Conservation (phyloP, 2,113 vertebrate species). For the Peromyscus californicus region DNA sequence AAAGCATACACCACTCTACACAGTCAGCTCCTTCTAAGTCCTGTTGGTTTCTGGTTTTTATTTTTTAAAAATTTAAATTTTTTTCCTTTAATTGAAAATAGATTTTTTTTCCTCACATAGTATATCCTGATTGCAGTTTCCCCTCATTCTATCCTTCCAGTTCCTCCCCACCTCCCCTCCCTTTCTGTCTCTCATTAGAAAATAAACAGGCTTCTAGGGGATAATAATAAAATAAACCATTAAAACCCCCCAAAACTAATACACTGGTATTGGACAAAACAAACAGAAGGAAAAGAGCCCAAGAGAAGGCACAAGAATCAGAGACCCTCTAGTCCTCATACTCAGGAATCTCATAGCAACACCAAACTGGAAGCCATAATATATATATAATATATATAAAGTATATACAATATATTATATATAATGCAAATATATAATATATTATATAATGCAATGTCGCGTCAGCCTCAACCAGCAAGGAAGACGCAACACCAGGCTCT, state of each 20-base stretch:
- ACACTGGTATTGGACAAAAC: neutral
- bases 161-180: neutral
- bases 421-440: too few species aligned
- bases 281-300: neutral
- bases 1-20: neutral
- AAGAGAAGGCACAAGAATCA: neutral
- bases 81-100: neutral
- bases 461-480: too few species aligned
- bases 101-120: neutral
- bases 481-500: too few species aligned
- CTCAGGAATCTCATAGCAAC: neutral
- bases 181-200: neutral
- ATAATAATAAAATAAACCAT: neutral
- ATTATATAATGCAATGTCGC: too few species aligned
- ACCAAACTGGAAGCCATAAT: neutral
- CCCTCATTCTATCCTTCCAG: neutral
- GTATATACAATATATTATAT: too few species aligned
- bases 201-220: neutral
- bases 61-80: neutral
- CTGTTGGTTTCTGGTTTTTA: slow-evolving; percentile 50
- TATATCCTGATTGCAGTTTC: neutral
- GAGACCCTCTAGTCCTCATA: neutral
- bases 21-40: neutral
- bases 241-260: neutral
- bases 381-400: neutral